A percentile compares a stretch with the other conserved stretches of the same genome.
Conservation (phyloP, 37 sponge, comb jelly and placozoan species). For the Beroe forskalii region DNA sequence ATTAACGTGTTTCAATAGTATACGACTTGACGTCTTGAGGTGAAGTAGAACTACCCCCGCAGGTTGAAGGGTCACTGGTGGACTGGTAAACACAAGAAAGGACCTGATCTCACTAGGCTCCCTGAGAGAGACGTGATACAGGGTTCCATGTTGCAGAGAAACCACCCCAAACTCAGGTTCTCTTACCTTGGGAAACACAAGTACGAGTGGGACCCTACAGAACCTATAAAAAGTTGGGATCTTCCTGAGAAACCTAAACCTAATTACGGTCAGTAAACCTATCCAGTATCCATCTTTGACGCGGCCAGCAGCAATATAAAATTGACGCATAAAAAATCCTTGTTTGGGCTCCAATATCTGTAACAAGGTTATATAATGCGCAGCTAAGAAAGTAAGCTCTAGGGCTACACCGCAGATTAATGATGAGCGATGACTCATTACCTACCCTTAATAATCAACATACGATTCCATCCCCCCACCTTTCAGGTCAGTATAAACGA, state of each 20-base stretch:
- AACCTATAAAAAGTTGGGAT: neutral
- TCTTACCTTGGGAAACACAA: slow-evolving; percentile 23
- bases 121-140: neutral
- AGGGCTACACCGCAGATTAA: too few relatives aligned
- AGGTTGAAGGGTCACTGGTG: neutral
- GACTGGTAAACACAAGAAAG: neutral
- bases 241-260: neutral
- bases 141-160: neutral
- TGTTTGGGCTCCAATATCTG: too few relatives aligned
- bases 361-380: too few relatives aligned
- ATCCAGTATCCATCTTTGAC: neutral
- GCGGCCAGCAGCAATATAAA: too few relatives aligned
- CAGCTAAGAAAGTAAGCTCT: too few relatives aligned
- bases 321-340: too few relatives aligned
- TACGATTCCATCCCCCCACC: too few relatives aligned
- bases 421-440: too few relatives aligned
- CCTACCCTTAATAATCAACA: too few relatives aligned
- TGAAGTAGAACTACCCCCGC: too few relatives aligned
- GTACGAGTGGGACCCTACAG: slow-evolving; percentile 21
- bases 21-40: too few relatives aligned
- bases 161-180: neutral
- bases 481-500: neutral
- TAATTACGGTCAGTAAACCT: neutral
- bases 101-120: neutral
- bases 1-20: too few relatives aligned